A percentile compares a stretch with the other conserved stretches of the same genome.
Conservation (phyloP, 2,113 vertebrate species). For the Apistogramma diplotaenia region DNA sequence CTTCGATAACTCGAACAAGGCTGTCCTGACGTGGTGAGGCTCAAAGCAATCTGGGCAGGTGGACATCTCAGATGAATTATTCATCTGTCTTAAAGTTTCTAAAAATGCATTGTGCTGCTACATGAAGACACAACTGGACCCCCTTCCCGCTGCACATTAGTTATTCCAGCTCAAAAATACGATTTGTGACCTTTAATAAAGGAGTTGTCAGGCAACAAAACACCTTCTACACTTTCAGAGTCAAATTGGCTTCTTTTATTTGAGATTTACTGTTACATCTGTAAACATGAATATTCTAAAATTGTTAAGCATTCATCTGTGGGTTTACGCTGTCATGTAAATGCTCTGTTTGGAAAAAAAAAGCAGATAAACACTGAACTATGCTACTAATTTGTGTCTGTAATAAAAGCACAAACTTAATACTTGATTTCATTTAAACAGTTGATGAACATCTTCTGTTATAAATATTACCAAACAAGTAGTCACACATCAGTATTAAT, state of each 20-base stretch:
- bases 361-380: constrained; percentile 69
- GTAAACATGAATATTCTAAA: constrained; percentile 75
- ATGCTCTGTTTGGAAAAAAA: constrained; percentile 50
- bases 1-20: background rate
- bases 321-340: constrained; percentile 45
- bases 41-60: constrained; percentile 7
- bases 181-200: background rate
- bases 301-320: constrained; percentile 50
- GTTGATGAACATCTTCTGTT: constrained; percentile 62
- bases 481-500: constrained; percentile 77
- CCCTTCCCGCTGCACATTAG: background rate
- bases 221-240: background rate
- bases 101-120: background rate
- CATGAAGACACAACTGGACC: background rate
- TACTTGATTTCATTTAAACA: constrained; percentile 63
- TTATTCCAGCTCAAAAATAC: background rate
- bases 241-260: constrained; percentile 68
- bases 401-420: constrained; percentile 68
- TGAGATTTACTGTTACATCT: constrained; percentile 69
- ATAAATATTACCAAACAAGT: constrained; percentile 73
- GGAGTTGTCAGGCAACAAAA: background rate
- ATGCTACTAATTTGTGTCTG: constrained; percentile 75
- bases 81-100: constrained; percentile 8
- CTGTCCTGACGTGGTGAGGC: background rate
- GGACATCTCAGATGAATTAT: constrained; percentile 2